Conservation (phyloP, 2,797 vertebrate species). For the Argentina silus region DNA sequence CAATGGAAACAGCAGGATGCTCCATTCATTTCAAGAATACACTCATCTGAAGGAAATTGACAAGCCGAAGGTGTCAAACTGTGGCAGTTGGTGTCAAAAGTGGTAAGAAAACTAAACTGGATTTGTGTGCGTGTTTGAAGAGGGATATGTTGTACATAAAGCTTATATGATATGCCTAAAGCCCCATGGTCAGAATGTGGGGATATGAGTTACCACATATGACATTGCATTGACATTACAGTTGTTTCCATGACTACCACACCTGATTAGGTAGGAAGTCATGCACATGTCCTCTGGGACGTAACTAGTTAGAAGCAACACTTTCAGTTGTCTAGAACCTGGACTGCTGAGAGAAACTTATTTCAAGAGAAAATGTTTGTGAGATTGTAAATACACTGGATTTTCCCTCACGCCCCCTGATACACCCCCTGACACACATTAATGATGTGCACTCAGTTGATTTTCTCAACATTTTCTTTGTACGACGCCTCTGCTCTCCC, state of each 20-base stretch:
- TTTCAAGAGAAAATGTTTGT: not conserved
- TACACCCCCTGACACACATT: not conserved
- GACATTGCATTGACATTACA: conserved; percentile 66
- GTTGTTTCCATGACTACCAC: conserved; percentile 77
- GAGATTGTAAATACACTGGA: not conserved
- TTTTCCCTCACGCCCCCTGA: not conserved
- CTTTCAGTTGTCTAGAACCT: conserved; percentile 27
- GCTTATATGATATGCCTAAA: not conserved
- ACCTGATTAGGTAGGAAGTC: conserved; percentile 75
- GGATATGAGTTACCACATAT: conserved; percentile 57
- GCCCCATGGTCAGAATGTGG: conserved; percentile 48
- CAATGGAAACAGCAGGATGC: too few species aligned
- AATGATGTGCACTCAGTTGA: not conserved
- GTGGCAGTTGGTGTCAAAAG: too few species aligned
- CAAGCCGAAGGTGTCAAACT: not conserved
- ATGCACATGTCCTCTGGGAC: conserved; percentile 62
- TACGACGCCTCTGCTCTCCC: not conserved
- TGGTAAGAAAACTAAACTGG: not conserved
- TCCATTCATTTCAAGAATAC: too few species aligned
- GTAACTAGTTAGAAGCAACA: conserved; percentile 52
- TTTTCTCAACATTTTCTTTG: conserved; percentile 11
- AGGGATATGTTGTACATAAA: not conserved
- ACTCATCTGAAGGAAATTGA: too few species aligned
- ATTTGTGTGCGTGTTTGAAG: not conserved
- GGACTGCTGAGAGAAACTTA: conserved; percentile 10